Conservation (phyloP, 2,113 vertebrate genomes). For the Dicerorhinus sumatrensis region DNA sequence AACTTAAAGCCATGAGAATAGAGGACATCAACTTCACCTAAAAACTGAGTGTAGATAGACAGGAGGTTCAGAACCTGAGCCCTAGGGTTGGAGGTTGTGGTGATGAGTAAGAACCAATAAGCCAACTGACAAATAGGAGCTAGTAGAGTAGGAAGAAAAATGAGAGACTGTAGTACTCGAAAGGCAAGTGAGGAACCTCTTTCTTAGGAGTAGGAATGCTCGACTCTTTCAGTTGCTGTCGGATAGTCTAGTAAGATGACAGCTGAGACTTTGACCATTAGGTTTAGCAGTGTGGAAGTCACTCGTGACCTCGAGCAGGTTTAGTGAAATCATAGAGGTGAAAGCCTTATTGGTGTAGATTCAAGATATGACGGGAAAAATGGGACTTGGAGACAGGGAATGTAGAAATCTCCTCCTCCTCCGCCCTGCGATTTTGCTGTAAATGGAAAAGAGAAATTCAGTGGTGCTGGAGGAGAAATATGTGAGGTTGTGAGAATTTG, state of each 20-base stretch:
- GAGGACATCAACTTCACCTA: background rate
- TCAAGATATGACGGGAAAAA: background rate
- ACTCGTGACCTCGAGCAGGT: background rate
- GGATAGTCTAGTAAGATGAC: background rate
- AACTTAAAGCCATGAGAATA: background rate
- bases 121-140: background rate
- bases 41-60: background rate
- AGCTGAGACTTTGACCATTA: background rate
- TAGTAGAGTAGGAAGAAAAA: background rate
- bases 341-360: background rate
- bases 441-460: conserved; percentile 3
- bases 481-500: background rate
- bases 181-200: background rate
- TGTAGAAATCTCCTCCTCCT: background rate
- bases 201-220: background rate
- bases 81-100: background rate
- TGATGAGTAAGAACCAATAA: background rate
- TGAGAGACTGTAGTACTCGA: background rate
- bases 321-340: background rate
- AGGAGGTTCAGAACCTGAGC: background rate
- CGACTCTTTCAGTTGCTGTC: background rate
- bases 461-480: background rate
- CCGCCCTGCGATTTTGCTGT: background rate
- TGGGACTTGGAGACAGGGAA: background rate
- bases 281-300: background rate